Percentiles rank a stretch among this genome's conserved stretches.
Conservation (phyloP, 2,888 invertebrate genomes). For the Augiades crinisus region DNA sequence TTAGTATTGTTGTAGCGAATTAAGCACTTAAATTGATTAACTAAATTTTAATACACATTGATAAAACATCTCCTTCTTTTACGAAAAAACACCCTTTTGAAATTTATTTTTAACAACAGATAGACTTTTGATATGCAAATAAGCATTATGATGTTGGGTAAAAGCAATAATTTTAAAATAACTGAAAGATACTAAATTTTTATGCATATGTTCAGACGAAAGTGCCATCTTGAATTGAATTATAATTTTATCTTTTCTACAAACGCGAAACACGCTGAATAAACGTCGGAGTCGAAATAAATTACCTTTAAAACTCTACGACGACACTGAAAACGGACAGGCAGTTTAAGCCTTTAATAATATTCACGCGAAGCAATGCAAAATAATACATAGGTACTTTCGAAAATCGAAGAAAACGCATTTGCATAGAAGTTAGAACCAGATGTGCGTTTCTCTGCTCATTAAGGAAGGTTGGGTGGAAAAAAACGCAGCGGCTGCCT, state of each 20-base stretch:
- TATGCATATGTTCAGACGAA: too few relatives aligned
- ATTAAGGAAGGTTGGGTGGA: conserved; percentile 55
- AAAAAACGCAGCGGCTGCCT: conserved; percentile 38
- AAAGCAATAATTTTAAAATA: too few relatives aligned
- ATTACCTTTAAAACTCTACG: conserved; percentile 15
- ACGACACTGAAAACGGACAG: conserved; percentile 11
- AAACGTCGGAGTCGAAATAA: conserved; percentile 12
- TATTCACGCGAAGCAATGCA: conserved; percentile 36
- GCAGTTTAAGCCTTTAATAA: conserved; percentile 38
- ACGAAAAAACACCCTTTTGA: too few relatives aligned
- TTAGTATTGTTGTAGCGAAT: too few relatives aligned
- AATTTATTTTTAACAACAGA: too few relatives aligned
- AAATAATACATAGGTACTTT: conserved; percentile 45
- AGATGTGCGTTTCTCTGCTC: conserved; percentile 61
- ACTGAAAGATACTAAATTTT: too few relatives aligned
- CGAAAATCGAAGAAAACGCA: conserved; percentile 68
- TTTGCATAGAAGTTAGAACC: conserved; percentile 65
- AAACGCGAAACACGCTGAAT: neutral
- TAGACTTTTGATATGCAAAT: too few relatives aligned
- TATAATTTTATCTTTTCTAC: neutral
- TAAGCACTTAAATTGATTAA: too few relatives aligned
- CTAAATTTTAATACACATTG: too few relatives aligned
- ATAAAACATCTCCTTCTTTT: too few relatives aligned
- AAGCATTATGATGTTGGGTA: too few relatives aligned
- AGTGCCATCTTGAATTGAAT: neutral